A percentile compares a stretch with the other conserved stretches of the same genome.
Conservation (phyloP, 2,113 vertebrate genomes). For the Gulo gulo region DNA sequence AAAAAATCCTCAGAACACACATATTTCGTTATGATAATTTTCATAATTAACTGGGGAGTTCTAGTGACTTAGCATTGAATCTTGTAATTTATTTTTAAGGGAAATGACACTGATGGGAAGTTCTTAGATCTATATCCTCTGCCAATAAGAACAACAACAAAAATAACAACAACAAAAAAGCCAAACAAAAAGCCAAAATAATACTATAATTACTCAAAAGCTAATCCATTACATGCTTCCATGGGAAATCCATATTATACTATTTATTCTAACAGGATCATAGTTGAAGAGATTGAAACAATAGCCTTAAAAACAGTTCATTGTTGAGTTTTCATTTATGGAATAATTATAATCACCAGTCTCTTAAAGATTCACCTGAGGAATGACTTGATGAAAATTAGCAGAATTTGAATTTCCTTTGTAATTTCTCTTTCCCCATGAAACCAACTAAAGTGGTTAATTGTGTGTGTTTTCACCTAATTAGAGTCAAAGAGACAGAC, state of each 20-base stretch:
- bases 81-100: background rate
- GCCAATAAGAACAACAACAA: background rate
- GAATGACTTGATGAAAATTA: background rate
- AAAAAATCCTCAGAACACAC: background rate
- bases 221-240: background rate
- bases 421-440: background rate
- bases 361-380: background rate
- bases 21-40: background rate
- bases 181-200: background rate
- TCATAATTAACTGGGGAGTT: background rate
- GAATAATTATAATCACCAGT: background rate
- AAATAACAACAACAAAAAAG: background rate
- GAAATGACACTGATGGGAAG: background rate
- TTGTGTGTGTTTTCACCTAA: background rate
- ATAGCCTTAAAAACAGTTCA: background rate
- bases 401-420: background rate
- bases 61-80: background rate
- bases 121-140: background rate
- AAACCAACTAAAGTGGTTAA: background rate
- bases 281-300: background rate
- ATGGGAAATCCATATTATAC: background rate
- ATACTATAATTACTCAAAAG: background rate
- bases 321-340: background rate
- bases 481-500: background rate
- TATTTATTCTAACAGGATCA: background rate